These are phyloP conservation scores for Sternarchorhynchus goeldii DNA, from an alignment of 2,797 vertebrate species.

Conservation along the genomic window DNA sequence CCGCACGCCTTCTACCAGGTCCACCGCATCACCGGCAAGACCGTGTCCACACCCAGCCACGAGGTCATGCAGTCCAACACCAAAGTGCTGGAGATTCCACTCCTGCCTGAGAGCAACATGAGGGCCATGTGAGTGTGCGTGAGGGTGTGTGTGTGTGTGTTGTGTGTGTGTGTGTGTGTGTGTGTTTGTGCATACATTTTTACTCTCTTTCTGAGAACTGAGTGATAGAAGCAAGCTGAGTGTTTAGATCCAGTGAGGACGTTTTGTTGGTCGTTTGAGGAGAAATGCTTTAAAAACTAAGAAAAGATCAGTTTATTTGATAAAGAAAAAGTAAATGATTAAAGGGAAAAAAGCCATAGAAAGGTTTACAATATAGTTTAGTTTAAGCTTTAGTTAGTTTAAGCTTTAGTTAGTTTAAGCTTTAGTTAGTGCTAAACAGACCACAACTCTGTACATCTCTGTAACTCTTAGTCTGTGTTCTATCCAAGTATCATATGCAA, in stretches of 20 bases:
- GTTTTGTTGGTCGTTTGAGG: no score
- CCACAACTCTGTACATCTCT: neutral
- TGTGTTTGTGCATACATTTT: neutral
- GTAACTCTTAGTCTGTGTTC: slow-evolving; percentile 10
- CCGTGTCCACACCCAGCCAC: slow-evolving; percentile 96
- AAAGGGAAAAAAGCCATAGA: no score
- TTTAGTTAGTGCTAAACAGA: no score
- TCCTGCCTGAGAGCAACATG: slow-evolving; percentile 97
- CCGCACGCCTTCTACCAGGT: slow-evolving; percentile 99
- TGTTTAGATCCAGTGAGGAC: no score
- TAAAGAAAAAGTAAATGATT: no score
- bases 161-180: slow-evolving; percentile 19
- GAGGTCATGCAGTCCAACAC: slow-evolving; percentile 95
- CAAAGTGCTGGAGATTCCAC: slow-evolving; percentile 94
- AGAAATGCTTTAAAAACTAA: no score
- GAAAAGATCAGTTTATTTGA: no score
- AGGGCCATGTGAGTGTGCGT: slow-evolving; percentile 88
- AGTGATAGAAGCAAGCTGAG: no score
- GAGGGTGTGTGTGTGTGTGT: slow-evolving; percentile 9
- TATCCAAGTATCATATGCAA: slow-evolving; percentile 36
- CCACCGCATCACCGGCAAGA: slow-evolving; percentile 98
- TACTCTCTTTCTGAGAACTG: no score
- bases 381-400: no score
- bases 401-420: no score
- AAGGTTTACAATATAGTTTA: no score